A percentile compares a stretch with the other conserved stretches of the same genome.
These are phyloP conservation scores for Hirudo medicinalis DNA, from an alignment of 1,140 invertebrate genomes.

Conservation along the genomic window DNA sequence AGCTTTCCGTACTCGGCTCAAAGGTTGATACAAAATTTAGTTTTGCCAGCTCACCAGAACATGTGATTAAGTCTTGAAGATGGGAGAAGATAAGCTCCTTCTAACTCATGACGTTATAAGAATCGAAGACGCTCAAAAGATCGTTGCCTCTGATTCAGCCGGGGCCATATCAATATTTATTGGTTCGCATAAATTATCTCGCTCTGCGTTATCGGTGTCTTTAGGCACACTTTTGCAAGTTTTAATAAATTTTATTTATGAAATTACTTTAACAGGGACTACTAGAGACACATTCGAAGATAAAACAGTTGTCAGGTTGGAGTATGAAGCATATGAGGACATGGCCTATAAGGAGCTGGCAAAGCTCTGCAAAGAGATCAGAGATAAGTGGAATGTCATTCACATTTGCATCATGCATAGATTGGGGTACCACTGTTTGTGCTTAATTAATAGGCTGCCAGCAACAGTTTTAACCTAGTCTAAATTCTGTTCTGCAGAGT, in stretches of 20 bases:
- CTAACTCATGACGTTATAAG: neutral
- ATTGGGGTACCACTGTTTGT: constrained; percentile 29
- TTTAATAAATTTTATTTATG: neutral
- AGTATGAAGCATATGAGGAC: constrained; percentile 82
- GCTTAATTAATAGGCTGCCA: neutral
- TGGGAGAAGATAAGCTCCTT: neutral
- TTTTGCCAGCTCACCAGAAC: too few species aligned
- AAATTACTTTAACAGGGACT: constrained; percentile 46
- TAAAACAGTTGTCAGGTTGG: constrained; percentile 64
- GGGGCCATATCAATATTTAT: constrained; percentile 12
- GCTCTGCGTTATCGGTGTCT: neutral
- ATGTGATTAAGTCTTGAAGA: too few species aligned
- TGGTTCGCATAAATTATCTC: constrained; percentile 2
- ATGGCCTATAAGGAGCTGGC: constrained; percentile 77
- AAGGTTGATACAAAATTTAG: too few species aligned
- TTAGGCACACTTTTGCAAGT: neutral
- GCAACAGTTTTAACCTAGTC: neutral
- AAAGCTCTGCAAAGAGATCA: constrained; percentile 54
- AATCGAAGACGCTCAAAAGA: constrained; percentile 2
- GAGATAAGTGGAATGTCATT: constrained; percentile 33
- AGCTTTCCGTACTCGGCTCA: too few species aligned
- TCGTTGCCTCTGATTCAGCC: neutral
- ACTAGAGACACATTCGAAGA: constrained; percentile 77
- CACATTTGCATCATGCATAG: constrained; percentile 38
- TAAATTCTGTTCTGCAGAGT: constrained; percentile 45